Evolutionary conservation across 2,888 invertebrate genomes (phyloP), one percentile per base, ranked within the genome.

Genomic region (Blera fallax): DNA sequence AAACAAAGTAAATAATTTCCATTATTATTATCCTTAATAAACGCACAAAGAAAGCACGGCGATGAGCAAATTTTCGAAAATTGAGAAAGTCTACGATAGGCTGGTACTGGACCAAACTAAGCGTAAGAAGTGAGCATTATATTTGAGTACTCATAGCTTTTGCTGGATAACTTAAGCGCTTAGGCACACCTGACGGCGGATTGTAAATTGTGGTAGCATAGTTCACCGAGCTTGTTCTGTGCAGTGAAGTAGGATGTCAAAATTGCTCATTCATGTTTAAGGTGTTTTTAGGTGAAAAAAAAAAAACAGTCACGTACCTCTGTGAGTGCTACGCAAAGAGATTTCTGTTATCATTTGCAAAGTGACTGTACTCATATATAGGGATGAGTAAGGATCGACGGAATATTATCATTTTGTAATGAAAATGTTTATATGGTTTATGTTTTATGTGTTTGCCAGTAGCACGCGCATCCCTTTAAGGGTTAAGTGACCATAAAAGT

Each of bases 401-500:
- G 11, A 5, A 50, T n/a, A 24, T 50, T 50, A 24, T 24, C n/a
- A 50, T 24, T 3, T 50, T n/a, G 5, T 24, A 21, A 21, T 24
- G 4, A 1, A 50, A 21, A 24, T 11, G 11, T n/a, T 37, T 58
- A 37, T 58, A 40, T 34, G n/a, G n/a, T 32, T 37, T 58, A 24
- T 58, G 10, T 58, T 58, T 37, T 37, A 58, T 40, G 37, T 8
- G 16, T 48, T 50, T n/a, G 50, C 0, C n/a, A 27, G 50, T 24
- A 11, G n/a, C 50, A 50, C 21, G 16, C 11, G 48, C 48, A 21
- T 50, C 50, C 21, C 27, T 48, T 48, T 2, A 18, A 21, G 58
- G 34, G 58, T 58, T 58, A 58, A 58, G 58, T 58, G 24, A 40
- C 37, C 58, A 40, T 58, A 21, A 58, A 37, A 18, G 24, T 58